A percentile compares a stretch with the other conserved stretches of the same genome.
Conservation (phyloP, 2,113 vertebrate species). For the Mus pahari region DNA sequence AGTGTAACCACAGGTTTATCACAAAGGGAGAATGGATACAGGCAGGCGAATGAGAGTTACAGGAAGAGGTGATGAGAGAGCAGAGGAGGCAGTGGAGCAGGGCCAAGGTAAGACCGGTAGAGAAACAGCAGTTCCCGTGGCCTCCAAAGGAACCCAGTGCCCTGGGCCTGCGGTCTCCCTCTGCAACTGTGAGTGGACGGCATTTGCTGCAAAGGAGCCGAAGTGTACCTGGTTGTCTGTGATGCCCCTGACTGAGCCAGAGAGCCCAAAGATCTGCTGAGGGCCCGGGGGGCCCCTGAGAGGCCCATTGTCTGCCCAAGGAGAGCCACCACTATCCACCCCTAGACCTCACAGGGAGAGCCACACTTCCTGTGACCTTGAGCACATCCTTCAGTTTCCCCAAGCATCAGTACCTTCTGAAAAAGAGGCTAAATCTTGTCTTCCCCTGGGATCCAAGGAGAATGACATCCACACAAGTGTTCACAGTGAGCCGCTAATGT, state of each 20-base stretch:
- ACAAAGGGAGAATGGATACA: background rate
- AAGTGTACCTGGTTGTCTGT: background rate
- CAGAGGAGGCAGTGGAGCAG: background rate
- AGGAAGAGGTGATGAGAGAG: background rate
- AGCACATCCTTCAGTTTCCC: background rate
- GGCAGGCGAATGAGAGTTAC: background rate
- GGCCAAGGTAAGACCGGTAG: background rate
- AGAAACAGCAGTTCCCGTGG: background rate
- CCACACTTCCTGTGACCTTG: slow-evolving; percentile 5
- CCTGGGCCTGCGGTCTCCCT: background rate
- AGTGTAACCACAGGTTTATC: background rate
- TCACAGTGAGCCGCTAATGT: background rate
- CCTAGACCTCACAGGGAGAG: background rate
- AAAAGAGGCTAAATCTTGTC: background rate
- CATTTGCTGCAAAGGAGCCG: background rate
- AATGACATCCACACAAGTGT: slow-evolving; percentile 20
- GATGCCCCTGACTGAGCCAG: background rate
- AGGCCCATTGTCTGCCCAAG: background rate
- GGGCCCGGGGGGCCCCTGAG: background rate
- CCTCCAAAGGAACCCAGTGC: background rate
- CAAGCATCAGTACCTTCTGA: background rate
- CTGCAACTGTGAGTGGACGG: background rate
- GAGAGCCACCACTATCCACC: background rate
- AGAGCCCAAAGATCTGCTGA: background rate
- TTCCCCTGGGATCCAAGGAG: slow-evolving; percentile 45